These are phyloP conservation scores for Argyrosomus regius DNA, from an alignment of 2,797 vertebrate genomes.

Conservation along the genomic window DNA sequence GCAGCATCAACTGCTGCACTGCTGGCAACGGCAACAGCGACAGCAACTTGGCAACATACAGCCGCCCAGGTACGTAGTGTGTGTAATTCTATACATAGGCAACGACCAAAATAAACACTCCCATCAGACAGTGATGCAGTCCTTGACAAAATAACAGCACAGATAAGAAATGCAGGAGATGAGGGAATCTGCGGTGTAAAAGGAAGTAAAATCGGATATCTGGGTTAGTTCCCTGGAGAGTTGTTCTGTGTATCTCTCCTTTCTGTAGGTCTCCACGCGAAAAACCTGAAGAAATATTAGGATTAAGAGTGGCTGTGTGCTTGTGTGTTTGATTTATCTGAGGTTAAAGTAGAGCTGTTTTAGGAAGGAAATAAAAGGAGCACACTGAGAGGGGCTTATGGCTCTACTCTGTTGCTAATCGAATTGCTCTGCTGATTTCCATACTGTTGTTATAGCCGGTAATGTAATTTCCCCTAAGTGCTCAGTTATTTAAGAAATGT, in stretches of 20 bases:
- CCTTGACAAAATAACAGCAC: constrained; percentile 64
- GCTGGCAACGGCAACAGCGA: constrained; percentile 96
- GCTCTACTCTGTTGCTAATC: constrained; percentile 86
- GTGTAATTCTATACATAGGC: neutral
- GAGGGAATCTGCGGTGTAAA: constrained; percentile 58
- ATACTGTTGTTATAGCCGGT: constrained; percentile 86
- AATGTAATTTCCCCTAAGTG: constrained; percentile 89
- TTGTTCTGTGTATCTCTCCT: constrained; percentile 63
- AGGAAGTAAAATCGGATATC: constrained; percentile 77
- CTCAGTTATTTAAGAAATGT: constrained; percentile 88
- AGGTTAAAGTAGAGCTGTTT: constrained; percentile 84
- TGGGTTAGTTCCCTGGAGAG: constrained; percentile 82
- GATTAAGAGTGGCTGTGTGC: constrained; percentile 70
- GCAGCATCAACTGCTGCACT: constrained; percentile 98
- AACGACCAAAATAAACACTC: constrained; percentile 51
- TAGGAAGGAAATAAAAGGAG: constrained; percentile 84
- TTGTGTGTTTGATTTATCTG: constrained; percentile 82
- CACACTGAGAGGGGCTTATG: constrained; percentile 81
- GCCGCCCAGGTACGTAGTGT: constrained; percentile 92
- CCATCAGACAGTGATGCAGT: constrained; percentile 41
- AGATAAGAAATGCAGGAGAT: constrained; percentile 65
- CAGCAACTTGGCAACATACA: constrained; percentile 97
- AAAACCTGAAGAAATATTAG: constrained; percentile 76
- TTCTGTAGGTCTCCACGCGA: constrained; percentile 66
- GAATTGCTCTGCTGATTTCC: constrained; percentile 88